Conservation (phyloP, 1,140 invertebrate species). For the Acromyrmex heyeri region DNA sequence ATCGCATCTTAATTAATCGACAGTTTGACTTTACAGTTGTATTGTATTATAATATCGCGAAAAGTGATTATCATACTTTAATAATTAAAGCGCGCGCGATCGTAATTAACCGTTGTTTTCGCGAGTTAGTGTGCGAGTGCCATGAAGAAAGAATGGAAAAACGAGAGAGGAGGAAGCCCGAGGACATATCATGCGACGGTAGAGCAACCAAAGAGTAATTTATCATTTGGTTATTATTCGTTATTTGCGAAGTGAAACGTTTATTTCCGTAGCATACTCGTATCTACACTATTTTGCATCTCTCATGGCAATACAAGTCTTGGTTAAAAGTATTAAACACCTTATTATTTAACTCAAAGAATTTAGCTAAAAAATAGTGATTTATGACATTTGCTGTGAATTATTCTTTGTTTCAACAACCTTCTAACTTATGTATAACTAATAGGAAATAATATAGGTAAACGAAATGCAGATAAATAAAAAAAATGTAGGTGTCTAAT, state of each 20-base stretch:
- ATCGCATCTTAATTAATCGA: background rate
- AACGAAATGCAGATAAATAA: no score
- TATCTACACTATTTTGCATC: no score
- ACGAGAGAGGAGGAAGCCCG: background rate
- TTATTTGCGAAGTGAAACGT: background rate
- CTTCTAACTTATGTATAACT: no score
- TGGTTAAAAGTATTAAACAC: no score
- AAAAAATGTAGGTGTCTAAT: no score
- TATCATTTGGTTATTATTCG: background rate
- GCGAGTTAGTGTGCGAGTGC: background rate
- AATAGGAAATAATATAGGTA: no score
- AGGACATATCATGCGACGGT: background rate
- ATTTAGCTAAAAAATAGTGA: no score
- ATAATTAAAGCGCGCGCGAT: background rate
- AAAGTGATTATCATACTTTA: background rate
- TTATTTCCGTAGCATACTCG: background rate
- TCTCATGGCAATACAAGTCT: no score
- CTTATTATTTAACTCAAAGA: no score
- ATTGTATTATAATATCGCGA: background rate
- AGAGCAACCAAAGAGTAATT: background rate
- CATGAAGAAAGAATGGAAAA: background rate
- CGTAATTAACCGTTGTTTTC: background rate
- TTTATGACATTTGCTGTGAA: no score
- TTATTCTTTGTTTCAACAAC: no score
- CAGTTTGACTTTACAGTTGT: background rate